Base-by-base conservation (phyloP, 2,797 vertebrate species). In the Cynodonichthys magdalenae region DNA sequence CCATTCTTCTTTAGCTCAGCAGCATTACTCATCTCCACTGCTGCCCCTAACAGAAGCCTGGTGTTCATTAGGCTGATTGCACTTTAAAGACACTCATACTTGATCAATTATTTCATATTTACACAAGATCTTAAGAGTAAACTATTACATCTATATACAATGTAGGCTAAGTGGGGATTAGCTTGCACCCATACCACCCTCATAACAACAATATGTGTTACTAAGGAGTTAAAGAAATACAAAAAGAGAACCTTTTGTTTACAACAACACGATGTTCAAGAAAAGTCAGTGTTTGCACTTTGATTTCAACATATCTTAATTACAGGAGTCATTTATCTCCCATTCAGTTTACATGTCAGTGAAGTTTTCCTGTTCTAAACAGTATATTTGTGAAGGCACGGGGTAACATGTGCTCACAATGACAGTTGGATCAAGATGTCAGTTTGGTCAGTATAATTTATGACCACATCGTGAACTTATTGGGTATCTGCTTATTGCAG, bases 21-120 rank as follows among this genome's bases (percentile, higher is more conserved):
- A 64, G 72, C 61, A 81, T 84, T 76, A 77, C 82, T 86, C 84
- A 83, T 78, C 73, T 63, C 54, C 59, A 56, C 55, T 61, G 59
- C 61, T 71, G 63, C 69, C 83, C 76, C 76, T 69, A 73, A 87
- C 88, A 86, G 87, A 88, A 90, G 87, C 83, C 84, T 91, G 90
- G 74, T 87, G 89, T 85, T 84, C 84, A 92, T 92, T 86, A 89
- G 57, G 45, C 75, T 91, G 89, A 93, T 90, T 90, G 81, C 74
- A 84, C 75, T 89, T 90, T 88, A 91, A 90, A 88, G 87, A 87
- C 79, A 84, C 76, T 80, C 82, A 77, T 65, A 79, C 78, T 79
- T 29, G 15, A 76, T 77, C 84, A 86, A 87, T 91, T 89, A 78
- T 80, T 81, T 87, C 71, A 83, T 89, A 90, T 90, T 89, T 87